Percentiles rank a stretch among this genome's conserved stretches.
phyloP scores from a whole-genome alignment of 2,888 invertebrate genomes.

The Pharmacophagus antenor region DNA sequence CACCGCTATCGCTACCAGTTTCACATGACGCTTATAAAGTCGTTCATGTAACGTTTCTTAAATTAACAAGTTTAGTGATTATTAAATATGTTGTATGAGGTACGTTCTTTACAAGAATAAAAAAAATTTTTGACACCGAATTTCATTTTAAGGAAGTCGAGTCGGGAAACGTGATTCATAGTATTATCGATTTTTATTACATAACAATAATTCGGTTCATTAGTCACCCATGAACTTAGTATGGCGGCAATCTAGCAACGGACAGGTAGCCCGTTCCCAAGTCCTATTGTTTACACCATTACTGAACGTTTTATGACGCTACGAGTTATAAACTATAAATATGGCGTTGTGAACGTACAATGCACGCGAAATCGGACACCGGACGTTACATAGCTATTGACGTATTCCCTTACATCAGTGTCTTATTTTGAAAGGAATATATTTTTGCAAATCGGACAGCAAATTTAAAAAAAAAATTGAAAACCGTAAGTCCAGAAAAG shows the following conservation, averaged over 20 bases:
- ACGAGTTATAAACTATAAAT: constrained; percentile 49
- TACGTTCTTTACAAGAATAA: too few relatives aligned
- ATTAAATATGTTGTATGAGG: too few relatives aligned
- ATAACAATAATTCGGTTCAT: neutral
- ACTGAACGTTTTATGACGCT: constrained; percentile 38
- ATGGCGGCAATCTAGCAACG: constrained; percentile 38
- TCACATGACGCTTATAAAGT: constrained; percentile 16
- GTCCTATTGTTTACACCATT: constrained; percentile 55
- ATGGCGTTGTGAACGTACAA: constrained; percentile 43
- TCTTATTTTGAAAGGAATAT: constrained; percentile 18
- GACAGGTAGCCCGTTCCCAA: constrained; percentile 61
- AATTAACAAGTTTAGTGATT: neutral
- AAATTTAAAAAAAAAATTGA: too few relatives aligned
- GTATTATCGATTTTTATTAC: too few relatives aligned
- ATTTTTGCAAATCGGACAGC: too few relatives aligned
- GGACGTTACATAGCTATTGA: constrained; percentile 36
- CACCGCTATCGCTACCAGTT: constrained; percentile 8
- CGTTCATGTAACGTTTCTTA: neutral
- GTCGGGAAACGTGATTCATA: too few relatives aligned
- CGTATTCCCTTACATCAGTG: constrained; percentile 36
- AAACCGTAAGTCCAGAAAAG: too few relatives aligned
- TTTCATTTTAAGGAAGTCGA: too few relatives aligned
- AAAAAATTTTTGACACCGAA: too few relatives aligned
- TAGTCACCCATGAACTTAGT: constrained; percentile 19
- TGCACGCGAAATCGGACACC: constrained; percentile 39